phyloP scores from a whole-genome alignment of 2,797 vertebrate species.

The Rhinogobio ventralis region DNA sequence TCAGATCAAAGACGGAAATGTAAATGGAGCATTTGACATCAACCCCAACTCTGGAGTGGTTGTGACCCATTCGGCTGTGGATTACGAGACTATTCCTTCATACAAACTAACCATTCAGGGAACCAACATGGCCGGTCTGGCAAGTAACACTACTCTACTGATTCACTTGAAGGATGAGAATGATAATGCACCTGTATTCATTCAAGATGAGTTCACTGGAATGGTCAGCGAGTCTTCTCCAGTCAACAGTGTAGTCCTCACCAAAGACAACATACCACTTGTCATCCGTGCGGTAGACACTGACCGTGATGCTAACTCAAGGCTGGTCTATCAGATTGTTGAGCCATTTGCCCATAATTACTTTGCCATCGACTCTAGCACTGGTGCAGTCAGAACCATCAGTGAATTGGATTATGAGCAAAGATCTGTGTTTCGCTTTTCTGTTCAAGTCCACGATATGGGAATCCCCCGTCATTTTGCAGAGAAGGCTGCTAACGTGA shows the following conservation, averaged over 20 bases:
- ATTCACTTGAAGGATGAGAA: constrained; percentile 95
- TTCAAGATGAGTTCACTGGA: constrained; percentile 87
- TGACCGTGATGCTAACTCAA: constrained; percentile 89
- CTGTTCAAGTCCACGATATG: constrained; percentile 95
- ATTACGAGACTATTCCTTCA: constrained; percentile 86
- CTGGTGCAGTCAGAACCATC: constrained; percentile 90
- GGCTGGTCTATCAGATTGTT: constrained; percentile 95
- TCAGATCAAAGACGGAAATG: constrained; percentile 93
- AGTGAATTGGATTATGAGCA: constrained; percentile 90
- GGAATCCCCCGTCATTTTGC: constrained; percentile 90
- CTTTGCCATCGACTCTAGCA: constrained; percentile 95
- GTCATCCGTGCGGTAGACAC: constrained; percentile 91
- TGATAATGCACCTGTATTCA: constrained; percentile 90
- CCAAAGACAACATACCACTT: constrained; percentile 86
- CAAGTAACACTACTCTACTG: constrained; percentile 85
- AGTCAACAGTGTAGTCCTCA: constrained; percentile 90
- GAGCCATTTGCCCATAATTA: constrained; percentile 92
- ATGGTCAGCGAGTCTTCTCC: constrained; percentile 91
- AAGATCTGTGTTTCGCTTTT: constrained; percentile 87
- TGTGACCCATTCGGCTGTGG: constrained; percentile 85
- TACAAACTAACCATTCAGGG: constrained; percentile 89
- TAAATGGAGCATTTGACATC: constrained; percentile 85
- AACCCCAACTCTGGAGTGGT: constrained; percentile 96
- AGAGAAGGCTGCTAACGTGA: constrained; percentile 91
- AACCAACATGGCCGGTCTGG: constrained; percentile 94